phyloP scores from a whole-genome alignment of 2,113 vertebrate species.

The Conger conger region DNA sequence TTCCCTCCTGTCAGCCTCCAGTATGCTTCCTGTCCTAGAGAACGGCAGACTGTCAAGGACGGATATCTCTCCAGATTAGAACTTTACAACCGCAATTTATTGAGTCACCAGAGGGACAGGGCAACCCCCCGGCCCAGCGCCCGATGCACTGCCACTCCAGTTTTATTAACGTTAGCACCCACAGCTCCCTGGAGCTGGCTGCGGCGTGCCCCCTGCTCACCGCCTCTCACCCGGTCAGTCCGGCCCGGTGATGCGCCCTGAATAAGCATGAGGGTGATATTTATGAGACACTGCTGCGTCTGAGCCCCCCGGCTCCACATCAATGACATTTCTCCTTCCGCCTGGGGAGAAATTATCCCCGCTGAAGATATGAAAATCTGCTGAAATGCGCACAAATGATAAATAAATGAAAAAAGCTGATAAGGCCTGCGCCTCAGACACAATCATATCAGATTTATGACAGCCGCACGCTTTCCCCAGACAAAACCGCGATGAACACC shows the following conservation, averaged over 20 bases:
- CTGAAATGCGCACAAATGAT: conserved; percentile 33
- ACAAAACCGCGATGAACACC: neutral
- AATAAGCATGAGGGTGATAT: conserved; percentile 23
- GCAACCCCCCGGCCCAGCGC: neutral
- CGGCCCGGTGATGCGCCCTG: neutral
- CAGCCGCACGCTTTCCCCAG: conserved; percentile 3
- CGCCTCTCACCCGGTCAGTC: neutral
- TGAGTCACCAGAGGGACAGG: neutral
- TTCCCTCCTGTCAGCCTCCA: neutral
- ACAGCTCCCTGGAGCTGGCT: neutral
- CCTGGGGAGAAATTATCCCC: conserved; percentile 26
- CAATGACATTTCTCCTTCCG: conserved; percentile 17
- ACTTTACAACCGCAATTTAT: neutral
- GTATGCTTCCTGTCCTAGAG: neutral
- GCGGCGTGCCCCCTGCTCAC: neutral
- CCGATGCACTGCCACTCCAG: neutral
- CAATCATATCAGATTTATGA: conserved; percentile 13
- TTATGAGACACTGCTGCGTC: conserved; percentile 25
- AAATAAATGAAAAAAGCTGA: neutral
- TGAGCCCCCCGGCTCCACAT: conserved; percentile 1
- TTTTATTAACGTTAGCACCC: neutral
- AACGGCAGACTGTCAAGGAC: neutral
- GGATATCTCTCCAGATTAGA: conserved; percentile 4
- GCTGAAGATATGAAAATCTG: conserved; percentile 15
- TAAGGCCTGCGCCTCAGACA: conserved; percentile 1